Evolutionary conservation across 2,888 invertebrate species (phyloP).

Genomic region (Bimastos eiseni): DNA sequence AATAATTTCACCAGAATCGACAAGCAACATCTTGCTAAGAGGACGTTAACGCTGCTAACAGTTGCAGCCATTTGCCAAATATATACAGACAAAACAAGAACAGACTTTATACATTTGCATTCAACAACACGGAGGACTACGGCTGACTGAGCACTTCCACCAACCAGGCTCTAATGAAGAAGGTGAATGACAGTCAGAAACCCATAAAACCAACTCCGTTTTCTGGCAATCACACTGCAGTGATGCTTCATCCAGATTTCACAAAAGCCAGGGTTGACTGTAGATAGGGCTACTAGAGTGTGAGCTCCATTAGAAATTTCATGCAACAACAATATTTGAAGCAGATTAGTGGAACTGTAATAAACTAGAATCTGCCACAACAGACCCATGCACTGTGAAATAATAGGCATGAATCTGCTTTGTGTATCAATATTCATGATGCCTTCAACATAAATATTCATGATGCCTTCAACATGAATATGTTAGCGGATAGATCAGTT

Average conservation of each 20-base stretch:
- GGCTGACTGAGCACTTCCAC: neutral
- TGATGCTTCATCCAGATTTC: neutral
- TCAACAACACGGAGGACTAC: neutral
- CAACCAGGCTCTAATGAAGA: neutral
- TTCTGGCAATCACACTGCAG: neutral
- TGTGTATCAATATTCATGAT: neutral
- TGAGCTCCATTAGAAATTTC: neutral
- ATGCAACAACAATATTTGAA: neutral
- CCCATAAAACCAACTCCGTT: neutral
- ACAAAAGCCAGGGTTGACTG: neutral
- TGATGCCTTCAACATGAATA: neutral
- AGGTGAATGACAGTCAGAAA: neutral
- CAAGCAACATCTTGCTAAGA: neutral
- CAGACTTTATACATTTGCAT: neutral
- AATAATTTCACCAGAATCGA: neutral
- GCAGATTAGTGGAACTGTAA: neutral
- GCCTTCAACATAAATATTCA: neutral
- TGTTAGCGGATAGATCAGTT: neutral
- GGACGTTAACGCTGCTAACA: neutral
- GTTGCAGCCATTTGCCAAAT: slow-evolving; percentile 3
- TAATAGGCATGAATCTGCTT: neutral
- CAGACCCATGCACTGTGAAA: too few relatives aligned
- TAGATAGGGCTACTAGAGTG: neutral
- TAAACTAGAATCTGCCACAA: neutral
- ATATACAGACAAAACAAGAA: neutral